Evolutionary conservation across 2,888 invertebrate genomes (phyloP).

Genomic region (Nemoura dubitans): DNA sequence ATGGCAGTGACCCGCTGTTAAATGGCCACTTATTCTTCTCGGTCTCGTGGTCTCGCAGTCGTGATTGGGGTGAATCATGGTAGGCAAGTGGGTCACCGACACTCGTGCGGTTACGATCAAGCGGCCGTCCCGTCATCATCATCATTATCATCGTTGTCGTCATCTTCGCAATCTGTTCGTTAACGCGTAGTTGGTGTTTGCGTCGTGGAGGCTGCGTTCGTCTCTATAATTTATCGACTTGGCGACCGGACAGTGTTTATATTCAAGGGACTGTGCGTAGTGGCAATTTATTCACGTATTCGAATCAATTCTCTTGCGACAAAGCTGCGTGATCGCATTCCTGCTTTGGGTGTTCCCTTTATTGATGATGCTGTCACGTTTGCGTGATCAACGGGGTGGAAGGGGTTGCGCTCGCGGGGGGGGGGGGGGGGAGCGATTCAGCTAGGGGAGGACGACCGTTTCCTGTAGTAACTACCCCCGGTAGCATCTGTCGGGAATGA

Average conservation of each 20-base stretch:
- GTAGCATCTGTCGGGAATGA: background rate
- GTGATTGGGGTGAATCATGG: background rate
- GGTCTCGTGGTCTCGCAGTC: background rate
- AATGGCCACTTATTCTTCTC: background rate
- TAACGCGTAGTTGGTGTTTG: slow-evolving; percentile 8
- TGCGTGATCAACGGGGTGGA: background rate
- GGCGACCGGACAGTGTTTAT: background rate
- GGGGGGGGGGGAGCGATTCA: background rate
- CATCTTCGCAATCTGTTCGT: background rate
- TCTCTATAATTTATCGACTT: background rate
- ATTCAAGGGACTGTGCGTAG: background rate
- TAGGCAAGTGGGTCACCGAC: background rate
- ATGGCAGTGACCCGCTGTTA: background rate
- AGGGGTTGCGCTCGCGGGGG: background rate
- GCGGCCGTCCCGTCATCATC: background rate
- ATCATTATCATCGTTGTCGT: background rate
- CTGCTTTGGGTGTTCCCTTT: background rate
- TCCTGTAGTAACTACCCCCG: background rate
- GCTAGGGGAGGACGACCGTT: background rate
- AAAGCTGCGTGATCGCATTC: background rate
- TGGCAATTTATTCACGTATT: background rate
- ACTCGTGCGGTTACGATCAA: background rate
- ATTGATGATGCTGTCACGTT: background rate
- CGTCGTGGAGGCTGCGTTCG: background rate
- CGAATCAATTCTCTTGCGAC: background rate